Conservation (phyloP, 2,888 invertebrate species). For the Thera obeliscata region DNA sequence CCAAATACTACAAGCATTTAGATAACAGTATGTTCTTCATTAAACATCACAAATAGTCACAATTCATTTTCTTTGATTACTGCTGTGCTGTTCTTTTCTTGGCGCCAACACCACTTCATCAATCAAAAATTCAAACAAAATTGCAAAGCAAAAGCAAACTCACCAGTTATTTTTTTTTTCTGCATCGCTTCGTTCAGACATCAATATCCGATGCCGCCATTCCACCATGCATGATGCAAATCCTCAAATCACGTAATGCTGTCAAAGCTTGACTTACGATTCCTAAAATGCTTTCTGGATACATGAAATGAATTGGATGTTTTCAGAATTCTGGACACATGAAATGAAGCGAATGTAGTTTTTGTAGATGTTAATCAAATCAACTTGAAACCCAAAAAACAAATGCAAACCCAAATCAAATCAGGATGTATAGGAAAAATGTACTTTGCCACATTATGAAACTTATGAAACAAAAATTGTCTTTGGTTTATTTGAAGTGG, state of each 20-base stretch:
- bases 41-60: too few relatives aligned
- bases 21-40: too few relatives aligned
- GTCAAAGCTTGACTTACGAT: too few relatives aligned
- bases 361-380: too few relatives aligned
- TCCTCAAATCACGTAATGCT: too few relatives aligned
- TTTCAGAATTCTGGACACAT: background rate
- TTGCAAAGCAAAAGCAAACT: conserved; percentile 3
- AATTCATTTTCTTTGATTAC: background rate
- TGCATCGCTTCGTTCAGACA: background rate
- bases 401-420: background rate
- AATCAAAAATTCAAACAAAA: too few relatives aligned
- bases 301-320: background rate
- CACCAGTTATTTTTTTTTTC: conserved; percentile 15
- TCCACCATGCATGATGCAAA: background rate
- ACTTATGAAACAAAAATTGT: background rate
- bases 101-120: conserved; percentile 35
- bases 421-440: background rate
- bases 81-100: conserved; percentile 2
- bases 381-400: background rate
- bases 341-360: too few relatives aligned
- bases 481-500: background rate
- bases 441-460: conserved; percentile 2
- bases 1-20: too few relatives aligned
- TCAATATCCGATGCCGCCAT: conserved; percentile 11
- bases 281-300: too few relatives aligned